Percentiles rank a stretch among this genome's conserved stretches.
These are phyloP conservation scores for Malaclemys terrapin DNA, from an alignment of 2,113 vertebrate genomes.

Conservation along the genomic window DNA sequence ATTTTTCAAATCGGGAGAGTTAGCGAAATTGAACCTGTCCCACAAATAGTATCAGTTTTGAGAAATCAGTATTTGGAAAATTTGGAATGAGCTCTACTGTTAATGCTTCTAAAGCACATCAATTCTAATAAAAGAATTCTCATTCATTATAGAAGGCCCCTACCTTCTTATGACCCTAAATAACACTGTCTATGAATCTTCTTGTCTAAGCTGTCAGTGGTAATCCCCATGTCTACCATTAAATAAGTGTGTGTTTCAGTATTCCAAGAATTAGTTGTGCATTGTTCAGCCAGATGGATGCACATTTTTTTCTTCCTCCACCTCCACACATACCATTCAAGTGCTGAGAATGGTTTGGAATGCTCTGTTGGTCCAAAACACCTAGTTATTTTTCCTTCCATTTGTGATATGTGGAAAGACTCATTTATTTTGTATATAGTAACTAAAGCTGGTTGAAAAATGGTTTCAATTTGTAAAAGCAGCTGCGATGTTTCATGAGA, in stretches of 20 bases:
- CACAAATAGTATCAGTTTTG: too few species aligned
- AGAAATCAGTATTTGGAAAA: too few species aligned
- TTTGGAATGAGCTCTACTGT: too few species aligned
- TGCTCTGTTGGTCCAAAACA: neutral
- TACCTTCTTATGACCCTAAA: neutral
- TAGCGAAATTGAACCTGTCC: too few species aligned
- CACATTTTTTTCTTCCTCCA: neutral
- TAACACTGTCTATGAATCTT: neutral
- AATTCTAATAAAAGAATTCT: neutral
- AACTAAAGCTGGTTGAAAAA: neutral
- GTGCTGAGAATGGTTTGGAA: neutral
- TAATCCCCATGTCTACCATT: neutral
- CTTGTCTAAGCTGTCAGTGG: neutral
- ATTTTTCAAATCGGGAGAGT: too few species aligned
- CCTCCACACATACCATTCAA: neutral
- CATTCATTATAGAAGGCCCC: neutral
- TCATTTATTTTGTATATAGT: neutral
- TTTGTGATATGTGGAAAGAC: neutral
- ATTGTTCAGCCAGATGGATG: neutral
- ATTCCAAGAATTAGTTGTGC: neutral
- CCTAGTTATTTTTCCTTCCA: neutral
- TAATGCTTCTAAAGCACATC: neutral
- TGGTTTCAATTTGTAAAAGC: neutral
- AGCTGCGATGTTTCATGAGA: neutral
- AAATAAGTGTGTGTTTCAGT: neutral